A percentile compares a stretch with the other conserved stretches of the same genome.
phyloP scores from a whole-genome alignment of 2,113 vertebrate species.

The Carassius carassius region DNA sequence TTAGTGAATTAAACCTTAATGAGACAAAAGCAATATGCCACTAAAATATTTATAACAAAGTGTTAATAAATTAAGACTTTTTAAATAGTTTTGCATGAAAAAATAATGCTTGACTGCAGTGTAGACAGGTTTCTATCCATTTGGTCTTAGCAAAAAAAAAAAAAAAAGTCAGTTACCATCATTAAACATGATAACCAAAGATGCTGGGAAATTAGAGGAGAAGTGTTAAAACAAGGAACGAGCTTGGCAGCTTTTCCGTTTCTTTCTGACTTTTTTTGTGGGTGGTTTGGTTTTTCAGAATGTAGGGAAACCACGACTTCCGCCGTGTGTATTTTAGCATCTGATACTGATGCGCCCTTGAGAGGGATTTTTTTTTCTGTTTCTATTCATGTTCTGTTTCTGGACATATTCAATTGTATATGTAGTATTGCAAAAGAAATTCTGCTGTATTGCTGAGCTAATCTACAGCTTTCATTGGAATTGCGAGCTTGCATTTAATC shows the following conservation, averaged over 20 bases:
- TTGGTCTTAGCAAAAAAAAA: not conserved
- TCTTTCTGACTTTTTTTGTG: slow-evolving; percentile 4
- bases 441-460: not conserved
- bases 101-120: not conserved
- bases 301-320: slow-evolving; percentile 38
- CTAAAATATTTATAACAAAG: not conserved
- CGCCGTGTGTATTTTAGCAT: slow-evolving; percentile 1
- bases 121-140: not conserved
- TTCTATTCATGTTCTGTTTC: slow-evolving; percentile 10
- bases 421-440: not conserved
- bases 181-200: slow-evolving; percentile 1
- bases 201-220: slow-evolving; percentile 2
- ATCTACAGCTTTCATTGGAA: too few relatives aligned
- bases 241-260: not conserved
- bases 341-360: not conserved
- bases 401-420: not conserved
- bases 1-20: too few relatives aligned
- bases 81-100: not conserved
- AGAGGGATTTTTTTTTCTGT: slow-evolving; percentile 15
- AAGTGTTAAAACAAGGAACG: slow-evolving; percentile 19
- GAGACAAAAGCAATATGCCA: not conserved
- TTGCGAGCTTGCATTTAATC: not conserved
- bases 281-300: not conserved
- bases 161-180: slow-evolving; percentile 7
- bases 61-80: not conserved